Evolutionary conservation across 2,113 vertebrate species (phyloP), one percentile per base, ranked within the genome.

Genomic region (Bambusicola thoracicus): DNA sequence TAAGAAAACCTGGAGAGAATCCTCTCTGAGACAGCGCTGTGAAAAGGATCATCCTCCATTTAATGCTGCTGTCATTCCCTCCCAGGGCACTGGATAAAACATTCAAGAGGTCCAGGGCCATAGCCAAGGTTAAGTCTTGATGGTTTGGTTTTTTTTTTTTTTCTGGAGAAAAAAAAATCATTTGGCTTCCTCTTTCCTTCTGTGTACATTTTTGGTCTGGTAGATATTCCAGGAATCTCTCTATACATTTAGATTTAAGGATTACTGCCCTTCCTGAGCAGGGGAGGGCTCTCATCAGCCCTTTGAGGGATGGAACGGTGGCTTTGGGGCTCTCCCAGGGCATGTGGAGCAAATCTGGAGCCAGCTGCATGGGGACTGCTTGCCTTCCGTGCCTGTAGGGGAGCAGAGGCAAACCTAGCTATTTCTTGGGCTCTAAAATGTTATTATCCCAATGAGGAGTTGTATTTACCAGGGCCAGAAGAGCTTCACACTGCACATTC

Each of bases 351-450:
- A 2, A 16, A 0, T 49, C 55, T 41, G 19, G 55, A 18, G 36
- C 11, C 17, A 17, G 22, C 55, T 55, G 9, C 5, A 3, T 1
- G 1, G 40, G 11, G 43, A 41, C 24, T 0, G 2, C 70, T 34
- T 38, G 56, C 65, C n/a, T 65, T 40, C 19, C 27, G 61, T 30
- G 43, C 11, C 0, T 13, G 1, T 25, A 59, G 22, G 19, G 61
- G 27, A 73, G 41, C 32, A 41, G 14, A 72, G 27, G n/a, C 53
- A 61, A 79, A 73, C 43, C 59, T 38, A 51, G 70, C n/a, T 82
- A 4, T 30, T 85, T 93, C 76, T 48, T 14, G 44, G n/a, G 40
- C 63, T 85, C 32, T 44, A 30, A 22, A 87, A 82, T 73, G 16
- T 34, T 61, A 25, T 87, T 61, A 65, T 92, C 81, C 40, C 40